Conservation (phyloP, 2,797 vertebrate genomes). For the Spinus pinus region DNA sequence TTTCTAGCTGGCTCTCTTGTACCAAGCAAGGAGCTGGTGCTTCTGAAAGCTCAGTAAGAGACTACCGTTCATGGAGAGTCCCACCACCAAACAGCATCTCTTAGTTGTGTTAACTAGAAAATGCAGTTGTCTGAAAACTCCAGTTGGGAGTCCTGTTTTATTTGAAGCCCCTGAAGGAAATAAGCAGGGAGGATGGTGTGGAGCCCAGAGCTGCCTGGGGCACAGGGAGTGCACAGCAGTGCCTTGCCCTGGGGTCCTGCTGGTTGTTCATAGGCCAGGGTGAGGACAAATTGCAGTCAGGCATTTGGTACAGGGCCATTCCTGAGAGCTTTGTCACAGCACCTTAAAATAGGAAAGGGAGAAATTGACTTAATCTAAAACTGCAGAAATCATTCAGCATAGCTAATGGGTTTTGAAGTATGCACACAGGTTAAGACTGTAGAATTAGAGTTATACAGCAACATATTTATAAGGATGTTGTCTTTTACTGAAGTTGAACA, state of each 20-base stretch:
- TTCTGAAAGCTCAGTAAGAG: neutral
- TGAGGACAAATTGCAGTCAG: neutral
- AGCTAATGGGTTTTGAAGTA: neutral
- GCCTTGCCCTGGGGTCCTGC: neutral
- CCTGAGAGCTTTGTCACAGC: neutral
- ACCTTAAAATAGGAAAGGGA: neutral
- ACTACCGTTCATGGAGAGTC: neutral
- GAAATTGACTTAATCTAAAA: neutral
- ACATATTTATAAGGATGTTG: neutral
- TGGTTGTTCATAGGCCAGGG: neutral
- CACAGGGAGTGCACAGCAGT: neutral
- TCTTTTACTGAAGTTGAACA: neutral
- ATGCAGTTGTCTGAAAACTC: neutral
- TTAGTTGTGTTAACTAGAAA: neutral
- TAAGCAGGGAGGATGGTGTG: accelerated
- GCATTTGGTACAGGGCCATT: neutral
- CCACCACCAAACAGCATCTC: neutral
- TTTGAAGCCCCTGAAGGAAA: neutral
- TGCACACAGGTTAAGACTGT: neutral
- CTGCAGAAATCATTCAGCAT: neutral
- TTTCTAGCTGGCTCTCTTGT: neutral
- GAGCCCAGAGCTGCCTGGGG: neutral
- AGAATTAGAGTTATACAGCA: neutral
- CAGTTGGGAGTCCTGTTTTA: neutral
- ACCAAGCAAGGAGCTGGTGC: neutral